Conservation (phyloP, 1,140 invertebrate species). For the Delia radicum region DNA sequence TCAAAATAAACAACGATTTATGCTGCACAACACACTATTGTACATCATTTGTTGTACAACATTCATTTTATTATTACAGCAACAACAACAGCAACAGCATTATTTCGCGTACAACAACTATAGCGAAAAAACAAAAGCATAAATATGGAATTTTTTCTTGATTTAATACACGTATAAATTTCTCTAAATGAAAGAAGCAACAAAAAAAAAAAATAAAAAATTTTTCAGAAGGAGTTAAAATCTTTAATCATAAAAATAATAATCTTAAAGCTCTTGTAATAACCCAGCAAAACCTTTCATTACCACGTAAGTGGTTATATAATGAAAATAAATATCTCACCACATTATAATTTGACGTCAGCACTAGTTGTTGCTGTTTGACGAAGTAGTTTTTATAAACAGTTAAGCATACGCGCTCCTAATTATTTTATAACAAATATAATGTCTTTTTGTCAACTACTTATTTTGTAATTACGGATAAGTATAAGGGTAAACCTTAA, state of each 20-base stretch:
- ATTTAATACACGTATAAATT: background rate
- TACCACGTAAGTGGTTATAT: no score
- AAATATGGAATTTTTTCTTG: background rate
- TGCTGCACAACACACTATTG: background rate
- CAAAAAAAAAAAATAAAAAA: background rate
- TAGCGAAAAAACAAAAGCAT: background rate
- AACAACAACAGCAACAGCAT: background rate
- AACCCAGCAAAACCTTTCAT: background rate
- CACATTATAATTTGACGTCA: no score
- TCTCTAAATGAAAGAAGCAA: background rate
- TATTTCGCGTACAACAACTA: background rate
- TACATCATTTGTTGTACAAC: background rate
- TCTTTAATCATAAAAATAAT: background rate
- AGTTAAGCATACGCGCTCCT: no score
- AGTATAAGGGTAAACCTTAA: no score
- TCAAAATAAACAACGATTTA: constrained; percentile 9
- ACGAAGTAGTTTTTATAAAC: no score
- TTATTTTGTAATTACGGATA: background rate
- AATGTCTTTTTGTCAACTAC: background rate
- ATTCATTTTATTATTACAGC: background rate
- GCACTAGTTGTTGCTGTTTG: no score
- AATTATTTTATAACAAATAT: background rate
- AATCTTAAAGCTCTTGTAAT: background rate
- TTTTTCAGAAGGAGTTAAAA: constrained; percentile 6
- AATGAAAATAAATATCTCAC: no score